Evolutionary conservation across 2,113 vertebrate species (phyloP).

Genomic region (Oryzias curvinotus): DNA sequence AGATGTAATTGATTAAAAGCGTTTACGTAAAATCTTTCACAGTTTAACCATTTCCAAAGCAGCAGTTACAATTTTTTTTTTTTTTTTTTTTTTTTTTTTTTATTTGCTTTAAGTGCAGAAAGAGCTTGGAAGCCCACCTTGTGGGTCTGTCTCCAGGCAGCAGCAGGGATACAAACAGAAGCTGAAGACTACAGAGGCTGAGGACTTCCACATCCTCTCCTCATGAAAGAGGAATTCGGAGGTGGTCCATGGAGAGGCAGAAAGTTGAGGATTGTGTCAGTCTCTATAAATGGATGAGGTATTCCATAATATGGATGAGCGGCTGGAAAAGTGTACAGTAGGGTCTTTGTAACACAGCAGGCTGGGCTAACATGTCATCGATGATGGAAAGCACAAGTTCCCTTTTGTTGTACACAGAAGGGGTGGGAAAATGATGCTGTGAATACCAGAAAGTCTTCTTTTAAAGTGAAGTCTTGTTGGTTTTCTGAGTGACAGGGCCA

Average conservation of each 20-base stretch:
- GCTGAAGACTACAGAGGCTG: no score
- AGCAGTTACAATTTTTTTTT: not conserved
- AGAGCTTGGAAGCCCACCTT: conserved; percentile 42
- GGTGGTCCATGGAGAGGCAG: conserved; percentile 31
- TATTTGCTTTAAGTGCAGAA: conserved; percentile 21
- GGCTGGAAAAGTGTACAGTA: conserved; percentile 45
- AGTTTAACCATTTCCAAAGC: conserved; percentile 17
- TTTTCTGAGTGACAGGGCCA: not conserved
- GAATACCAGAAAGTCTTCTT: conserved; percentile 10
- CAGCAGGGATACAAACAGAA: conserved; percentile 57
- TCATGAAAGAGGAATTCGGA: conserved; percentile 62
- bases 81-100: not conserved
- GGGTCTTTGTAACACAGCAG: conserved; percentile 34
- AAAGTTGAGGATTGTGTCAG: conserved; percentile 40
- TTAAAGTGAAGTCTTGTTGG: conserved; percentile 12
- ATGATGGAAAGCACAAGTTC: conserved; percentile 42
- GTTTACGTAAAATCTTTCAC: conserved; percentile 13
- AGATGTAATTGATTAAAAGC: conserved; percentile 25
- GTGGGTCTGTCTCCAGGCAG: conserved; percentile 62
- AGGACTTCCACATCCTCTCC: conserved; percentile 29
- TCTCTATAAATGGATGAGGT: conserved; percentile 29
- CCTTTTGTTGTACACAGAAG: conserved; percentile 38
- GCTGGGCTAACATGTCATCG: conserved; percentile 47
- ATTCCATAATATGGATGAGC: conserved; percentile 32
- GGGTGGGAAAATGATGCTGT: conserved; percentile 13